Evolutionary conservation across 2,797 vertebrate genomes (phyloP).

Genomic region (Protonibea diacanthus): DNA sequence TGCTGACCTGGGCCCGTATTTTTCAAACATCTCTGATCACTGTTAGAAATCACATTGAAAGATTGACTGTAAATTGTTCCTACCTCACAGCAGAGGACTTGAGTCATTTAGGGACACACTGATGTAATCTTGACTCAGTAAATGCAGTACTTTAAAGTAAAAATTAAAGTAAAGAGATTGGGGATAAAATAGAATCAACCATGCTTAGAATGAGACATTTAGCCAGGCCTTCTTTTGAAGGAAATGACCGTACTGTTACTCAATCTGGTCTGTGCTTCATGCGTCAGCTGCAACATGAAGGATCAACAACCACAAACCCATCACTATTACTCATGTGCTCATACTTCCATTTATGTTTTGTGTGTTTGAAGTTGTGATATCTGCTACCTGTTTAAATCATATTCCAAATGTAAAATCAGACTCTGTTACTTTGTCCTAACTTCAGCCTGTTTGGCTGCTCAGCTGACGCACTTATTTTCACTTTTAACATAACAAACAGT

Average conservation of each 20-base stretch:
- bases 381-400: background rate
- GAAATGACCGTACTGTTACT: background rate
- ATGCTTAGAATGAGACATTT: background rate
- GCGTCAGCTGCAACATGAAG: background rate
- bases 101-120: background rate
- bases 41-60: constrained; percentile 24
- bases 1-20: constrained; percentile 36
- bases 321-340: background rate
- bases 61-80: constrained; percentile 11
- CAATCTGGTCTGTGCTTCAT: background rate
- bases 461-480: too few species aligned
- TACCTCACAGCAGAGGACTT: constrained; percentile 13
- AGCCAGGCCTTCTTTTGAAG: constrained; percentile 1
- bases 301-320: background rate
- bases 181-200: background rate
- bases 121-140: background rate
- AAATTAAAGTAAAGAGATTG: too few species aligned
- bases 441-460: background rate
- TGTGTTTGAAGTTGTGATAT: background rate
- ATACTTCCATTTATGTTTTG: background rate
- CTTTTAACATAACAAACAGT: too few species aligned
- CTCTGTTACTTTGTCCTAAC: background rate
- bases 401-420: background rate
- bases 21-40: constrained; percentile 54
- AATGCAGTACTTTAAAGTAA: too few species aligned